phyloP scores from a whole-genome alignment of 1,140 invertebrate genomes.

The Zaprionus africanus region DNA sequence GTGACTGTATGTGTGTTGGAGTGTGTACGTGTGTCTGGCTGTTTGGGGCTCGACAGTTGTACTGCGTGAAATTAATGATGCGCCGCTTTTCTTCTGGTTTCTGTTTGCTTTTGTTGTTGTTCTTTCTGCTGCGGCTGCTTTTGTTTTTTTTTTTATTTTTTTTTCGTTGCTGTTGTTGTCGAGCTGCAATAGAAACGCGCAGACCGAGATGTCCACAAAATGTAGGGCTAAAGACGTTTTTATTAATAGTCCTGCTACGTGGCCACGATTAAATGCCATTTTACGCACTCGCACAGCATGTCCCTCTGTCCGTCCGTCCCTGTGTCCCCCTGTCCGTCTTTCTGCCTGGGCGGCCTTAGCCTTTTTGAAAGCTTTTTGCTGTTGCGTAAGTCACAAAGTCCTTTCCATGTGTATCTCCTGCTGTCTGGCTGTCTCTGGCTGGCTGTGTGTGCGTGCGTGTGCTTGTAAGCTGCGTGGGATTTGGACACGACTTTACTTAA shows the following conservation, averaged over 20 bases:
- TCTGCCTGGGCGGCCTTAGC: conserved; percentile 56
- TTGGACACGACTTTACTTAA: conserved; percentile 82
- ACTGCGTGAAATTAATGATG: conserved; percentile 82
- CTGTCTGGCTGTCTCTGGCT: conserved; percentile 14
- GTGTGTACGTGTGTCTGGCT: conserved; percentile 11
- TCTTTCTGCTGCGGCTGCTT: conserved; percentile 33
- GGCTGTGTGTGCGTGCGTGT: conserved; percentile 35
- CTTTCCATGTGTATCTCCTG: conserved; percentile 30
- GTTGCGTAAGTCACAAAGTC: conserved; percentile 79
- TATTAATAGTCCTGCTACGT: conserved; percentile 81
- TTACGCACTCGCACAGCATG: conserved; percentile 62
- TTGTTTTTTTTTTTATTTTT: conserved; percentile 24
- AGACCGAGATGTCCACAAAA: conserved; percentile 74
- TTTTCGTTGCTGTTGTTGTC: conserved; percentile 19
- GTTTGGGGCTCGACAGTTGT: conserved; percentile 72
- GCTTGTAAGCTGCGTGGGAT: conserved; percentile 72
- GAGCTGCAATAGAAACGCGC: conserved; percentile 52
- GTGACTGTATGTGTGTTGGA: conserved; percentile 34
- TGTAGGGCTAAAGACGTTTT: conserved; percentile 79
- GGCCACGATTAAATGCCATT: conserved; percentile 82
- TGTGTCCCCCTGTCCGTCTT: neutral
- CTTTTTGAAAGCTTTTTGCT: conserved; percentile 81
- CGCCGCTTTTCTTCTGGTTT: conserved; percentile 65
- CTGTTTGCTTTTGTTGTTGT: conserved; percentile 51
- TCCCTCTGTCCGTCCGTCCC: conserved; percentile 19